Base-by-base conservation (phyloP, 1,140 invertebrate genomes). In the Ladona fulva region DNA sequence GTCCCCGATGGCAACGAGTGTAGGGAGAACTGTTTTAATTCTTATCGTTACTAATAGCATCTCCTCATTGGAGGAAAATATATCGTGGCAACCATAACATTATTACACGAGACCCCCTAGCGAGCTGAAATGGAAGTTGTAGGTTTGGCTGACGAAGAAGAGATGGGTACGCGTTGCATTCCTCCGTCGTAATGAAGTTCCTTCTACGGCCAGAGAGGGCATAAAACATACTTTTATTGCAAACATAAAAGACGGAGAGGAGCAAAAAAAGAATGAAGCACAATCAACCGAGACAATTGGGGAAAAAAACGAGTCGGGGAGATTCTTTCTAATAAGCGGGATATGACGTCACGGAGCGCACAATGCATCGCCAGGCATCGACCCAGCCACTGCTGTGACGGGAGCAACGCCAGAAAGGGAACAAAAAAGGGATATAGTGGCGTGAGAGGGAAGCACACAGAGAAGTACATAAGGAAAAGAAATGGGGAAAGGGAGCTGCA, bases 311-410 rank as follows among this genome's bases (percentile, higher is more conserved):
- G 52, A 66, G 19, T 19, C 52, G 1, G 52, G n/a, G 16, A 22
- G n/a, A 22, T 22, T 66, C 52, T 66, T 66, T 66, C 52, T 66
- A 66, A 66, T 66, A 66, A 66, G 52, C 52, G 52, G 52, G n/a
- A 66, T 66, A 22, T 66, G 52, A 66, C 52, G 52, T 66, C 52
- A 66, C 52, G n/a, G 52, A 5, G 3, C 52, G 1, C 52, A 66
- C 52, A 66, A 66, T 66, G 52, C 52, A 66, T 66, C 3, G 52
- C 52, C 16, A 66, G 52, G 52, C 52, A 19, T 66, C 52, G 52
- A 19, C n/a, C 52, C 16, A 66, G 16, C n/a, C 52, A 22, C n/a
- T 19, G 52, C 52, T 19, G 16, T 22, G 52, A 19, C 52, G 52
- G 12, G 52, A 6, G 52, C 14, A 66, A 66, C 52, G 52, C 12